A percentile compares a stretch with the other conserved stretches of the same genome.
phyloP scores from a whole-genome alignment of 2,888 invertebrate species.

The Heliconius charithonia region DNA sequence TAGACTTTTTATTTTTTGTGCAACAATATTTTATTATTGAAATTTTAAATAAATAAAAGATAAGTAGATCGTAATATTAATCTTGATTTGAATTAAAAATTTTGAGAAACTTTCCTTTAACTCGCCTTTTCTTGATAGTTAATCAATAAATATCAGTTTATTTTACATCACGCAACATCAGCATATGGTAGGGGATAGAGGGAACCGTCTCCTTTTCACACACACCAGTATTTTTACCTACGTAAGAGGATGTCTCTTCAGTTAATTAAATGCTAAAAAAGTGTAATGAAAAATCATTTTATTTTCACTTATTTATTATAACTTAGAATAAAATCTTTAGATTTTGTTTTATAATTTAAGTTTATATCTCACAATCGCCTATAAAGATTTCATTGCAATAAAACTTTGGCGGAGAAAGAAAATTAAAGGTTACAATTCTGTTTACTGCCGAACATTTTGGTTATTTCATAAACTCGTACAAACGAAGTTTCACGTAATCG shows the following conservation, averaged over 20 bases:
- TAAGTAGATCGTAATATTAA: no score
- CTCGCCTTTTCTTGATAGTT: not conserved
- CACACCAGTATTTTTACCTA: no score
- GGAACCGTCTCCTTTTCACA: no score
- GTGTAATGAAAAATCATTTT: not conserved
- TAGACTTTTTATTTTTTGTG: not conserved
- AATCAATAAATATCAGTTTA: not conserved
- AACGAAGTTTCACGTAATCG: slow-evolving; percentile 29
- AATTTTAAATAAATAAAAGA: not conserved
- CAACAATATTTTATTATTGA: not conserved
- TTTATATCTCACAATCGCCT: slow-evolving; percentile 11
- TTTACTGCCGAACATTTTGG: slow-evolving; percentile 38
- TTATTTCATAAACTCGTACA: slow-evolving; percentile 37
- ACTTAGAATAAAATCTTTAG: not conserved
- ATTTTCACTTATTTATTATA: not conserved
- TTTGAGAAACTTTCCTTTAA: not conserved
- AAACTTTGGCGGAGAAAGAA: slow-evolving; percentile 25
- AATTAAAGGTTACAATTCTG: slow-evolving; percentile 33
- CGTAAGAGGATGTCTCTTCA: no score
- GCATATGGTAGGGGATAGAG: no score
- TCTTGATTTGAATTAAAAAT: no score
- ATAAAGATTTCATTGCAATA: slow-evolving; percentile 27
- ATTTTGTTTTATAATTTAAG: slow-evolving; percentile 12
- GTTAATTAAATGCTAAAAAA: not conserved
- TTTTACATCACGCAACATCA: no score